Conservation (phyloP, 30 jellyfish, hydroid and myxozoan species). For the Hydractinia echinata region DNA sequence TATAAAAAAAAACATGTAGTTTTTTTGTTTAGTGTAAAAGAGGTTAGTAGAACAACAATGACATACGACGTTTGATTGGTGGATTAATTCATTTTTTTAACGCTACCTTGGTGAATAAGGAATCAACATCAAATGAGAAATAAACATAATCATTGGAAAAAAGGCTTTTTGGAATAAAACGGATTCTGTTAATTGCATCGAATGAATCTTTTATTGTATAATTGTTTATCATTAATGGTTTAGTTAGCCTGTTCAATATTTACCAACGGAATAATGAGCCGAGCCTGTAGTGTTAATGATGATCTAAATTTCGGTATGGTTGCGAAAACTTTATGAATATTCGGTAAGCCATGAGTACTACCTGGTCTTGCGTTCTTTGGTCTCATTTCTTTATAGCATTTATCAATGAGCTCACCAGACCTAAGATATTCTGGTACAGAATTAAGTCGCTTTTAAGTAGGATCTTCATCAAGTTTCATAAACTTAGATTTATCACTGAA, state of each 20-base stretch:
- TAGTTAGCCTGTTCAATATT: no score
- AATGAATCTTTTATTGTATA: not conserved
- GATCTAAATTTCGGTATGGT: not conserved
- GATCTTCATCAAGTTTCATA: conserved; percentile 2
- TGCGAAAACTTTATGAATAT: not conserved
- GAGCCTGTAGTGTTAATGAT: not conserved
- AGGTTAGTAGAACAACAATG: no score
- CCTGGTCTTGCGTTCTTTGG: conserved; percentile 4
- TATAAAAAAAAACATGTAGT: no score
- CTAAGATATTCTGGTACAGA: not conserved
- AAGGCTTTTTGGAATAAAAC: no score
- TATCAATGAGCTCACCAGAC: conserved; percentile 3
- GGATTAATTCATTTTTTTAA: no score
- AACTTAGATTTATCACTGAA: not conserved
- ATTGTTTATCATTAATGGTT: no score
- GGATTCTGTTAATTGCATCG: not conserved
- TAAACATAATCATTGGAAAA: no score
- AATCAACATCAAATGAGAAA: no score
- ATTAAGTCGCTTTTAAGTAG: conserved; percentile 3
- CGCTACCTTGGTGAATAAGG: no score
- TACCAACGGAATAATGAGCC: no score
- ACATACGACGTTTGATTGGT: no score
- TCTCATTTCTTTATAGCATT: conserved; percentile 6
- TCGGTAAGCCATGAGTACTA: not conserved
- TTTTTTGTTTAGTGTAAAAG: no score